phyloP scores from a whole-genome alignment of 1,140 invertebrate species.

The Acarapis woodi region DNA sequence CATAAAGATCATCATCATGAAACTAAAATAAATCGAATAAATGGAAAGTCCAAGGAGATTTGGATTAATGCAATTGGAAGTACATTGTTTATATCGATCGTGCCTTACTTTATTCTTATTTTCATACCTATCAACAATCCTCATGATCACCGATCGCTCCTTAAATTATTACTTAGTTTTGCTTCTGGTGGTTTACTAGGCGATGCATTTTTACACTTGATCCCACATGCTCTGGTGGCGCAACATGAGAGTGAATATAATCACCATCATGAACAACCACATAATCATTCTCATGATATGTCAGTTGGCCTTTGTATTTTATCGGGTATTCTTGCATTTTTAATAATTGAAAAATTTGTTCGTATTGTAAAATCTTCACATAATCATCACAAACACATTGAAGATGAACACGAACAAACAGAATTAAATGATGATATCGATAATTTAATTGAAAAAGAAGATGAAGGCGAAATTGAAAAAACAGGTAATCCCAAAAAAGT shows the following conservation, averaged over 20 bases:
- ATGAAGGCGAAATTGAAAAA: not conserved
- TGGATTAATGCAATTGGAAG: slow-evolving; percentile 57
- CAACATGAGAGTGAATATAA: slow-evolving; percentile 13
- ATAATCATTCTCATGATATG: slow-evolving; percentile 30
- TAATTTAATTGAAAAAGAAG: not conserved
- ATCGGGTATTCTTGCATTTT: slow-evolving; percentile 61
- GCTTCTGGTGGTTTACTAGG: slow-evolving; percentile 77
- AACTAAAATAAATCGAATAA: slow-evolving; percentile 3
- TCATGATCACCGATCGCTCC: slow-evolving; percentile 41
- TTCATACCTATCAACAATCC: slow-evolving; percentile 71
- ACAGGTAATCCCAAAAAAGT: not conserved
- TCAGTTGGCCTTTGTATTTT: slow-evolving; percentile 64
- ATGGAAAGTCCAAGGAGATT: slow-evolving; percentile 6
- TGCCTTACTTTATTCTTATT: slow-evolving; percentile 73
- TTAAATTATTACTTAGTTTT: slow-evolving; percentile 72
- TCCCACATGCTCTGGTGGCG: slow-evolving; percentile 61
- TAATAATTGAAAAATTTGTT: slow-evolving; percentile 74
- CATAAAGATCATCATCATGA: slow-evolving; percentile 6
- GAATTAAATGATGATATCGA: not conserved
- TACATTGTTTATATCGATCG: slow-evolving; percentile 68
- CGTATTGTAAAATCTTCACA: slow-evolving; percentile 54
- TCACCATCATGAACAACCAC: slow-evolving; percentile 18
- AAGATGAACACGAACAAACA: not conserved
- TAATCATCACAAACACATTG: slow-evolving; percentile 19
- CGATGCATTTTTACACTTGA: slow-evolving; percentile 84